Evolutionary conservation across 2,888 invertebrate genomes (phyloP).

Genomic region (Plagiodera versicolora): DNA sequence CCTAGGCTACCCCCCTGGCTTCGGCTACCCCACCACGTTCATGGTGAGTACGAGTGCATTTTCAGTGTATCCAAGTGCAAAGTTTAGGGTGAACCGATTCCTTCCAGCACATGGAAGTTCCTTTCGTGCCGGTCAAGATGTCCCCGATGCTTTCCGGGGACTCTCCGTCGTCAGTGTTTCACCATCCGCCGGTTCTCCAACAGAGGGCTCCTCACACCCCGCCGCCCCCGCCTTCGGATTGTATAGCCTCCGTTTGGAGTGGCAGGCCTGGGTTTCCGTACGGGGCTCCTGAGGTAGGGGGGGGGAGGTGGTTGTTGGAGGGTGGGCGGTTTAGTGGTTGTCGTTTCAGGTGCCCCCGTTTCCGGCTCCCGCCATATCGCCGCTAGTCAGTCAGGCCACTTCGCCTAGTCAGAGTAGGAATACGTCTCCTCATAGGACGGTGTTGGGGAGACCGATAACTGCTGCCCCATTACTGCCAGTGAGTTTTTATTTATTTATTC

Average conservation of each 20-base stretch:
- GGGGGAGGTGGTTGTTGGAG: too few species aligned
- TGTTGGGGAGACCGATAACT: constrained; percentile 30
- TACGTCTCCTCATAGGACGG: constrained; percentile 63
- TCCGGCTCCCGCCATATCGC: constrained; percentile 68
- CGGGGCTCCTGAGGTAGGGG: constrained; percentile 48
- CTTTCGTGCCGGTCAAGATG: constrained; percentile 41
- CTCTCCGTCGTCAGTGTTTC: constrained; percentile 36
- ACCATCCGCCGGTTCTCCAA: constrained; percentile 43
- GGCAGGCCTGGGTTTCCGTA: constrained; percentile 48
- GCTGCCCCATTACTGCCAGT: constrained; percentile 12
- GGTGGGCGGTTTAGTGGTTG: not conserved
- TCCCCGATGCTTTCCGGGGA: constrained; percentile 40
- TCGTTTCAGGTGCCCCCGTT: constrained; percentile 55
- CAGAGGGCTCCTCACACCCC: constrained; percentile 42
- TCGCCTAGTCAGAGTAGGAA: constrained; percentile 80
- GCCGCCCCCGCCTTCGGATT: constrained; percentile 42
- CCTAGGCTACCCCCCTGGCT: constrained; percentile 50
- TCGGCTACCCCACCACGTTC: constrained; percentile 47
- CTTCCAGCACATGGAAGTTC: constrained; percentile 22
- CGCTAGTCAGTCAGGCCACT: constrained; percentile 71
- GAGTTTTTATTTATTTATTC: too few species aligned
- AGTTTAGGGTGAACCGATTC: not conserved
- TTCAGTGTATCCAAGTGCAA: not conserved
- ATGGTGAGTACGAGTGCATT: constrained; percentile 26
- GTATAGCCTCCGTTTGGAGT: constrained; percentile 41